Percentiles rank a stretch among this genome's conserved stretches.
These are phyloP conservation scores for Argyra leucocephala DNA, from an alignment of 2,888 invertebrate species.

Conservation along the genomic window DNA sequence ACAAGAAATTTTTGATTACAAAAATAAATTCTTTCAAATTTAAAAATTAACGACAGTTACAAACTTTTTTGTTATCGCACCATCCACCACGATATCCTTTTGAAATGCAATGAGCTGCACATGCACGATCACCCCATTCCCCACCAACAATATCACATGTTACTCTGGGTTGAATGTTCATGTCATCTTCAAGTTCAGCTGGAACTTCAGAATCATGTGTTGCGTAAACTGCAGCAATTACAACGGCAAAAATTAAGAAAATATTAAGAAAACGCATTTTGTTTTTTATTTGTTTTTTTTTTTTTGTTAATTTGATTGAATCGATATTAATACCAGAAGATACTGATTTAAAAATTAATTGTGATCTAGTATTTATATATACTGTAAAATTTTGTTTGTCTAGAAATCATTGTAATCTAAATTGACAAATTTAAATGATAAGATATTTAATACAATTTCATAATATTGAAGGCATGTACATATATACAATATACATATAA, in stretches of 20 bases:
- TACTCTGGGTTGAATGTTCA: not conserved
- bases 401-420: not conserved
- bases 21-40: too few relatives aligned
- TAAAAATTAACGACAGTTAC: not conserved
- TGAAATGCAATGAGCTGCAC: not conserved
- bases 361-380: too few relatives aligned
- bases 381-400: not conserved
- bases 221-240: not conserved
- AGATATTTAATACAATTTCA: too few relatives aligned
- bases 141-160: not conserved
- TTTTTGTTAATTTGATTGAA: not conserved
- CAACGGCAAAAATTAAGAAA: constrained; percentile 5
- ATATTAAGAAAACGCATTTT: constrained; percentile 8
- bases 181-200: not conserved
- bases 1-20: too few relatives aligned
- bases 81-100: not conserved
- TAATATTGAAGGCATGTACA: too few relatives aligned
- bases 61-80: not conserved
- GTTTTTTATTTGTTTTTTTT: not conserved
- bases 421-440: too few relatives aligned
- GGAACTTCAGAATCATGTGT: not conserved
- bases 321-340: not conserved
- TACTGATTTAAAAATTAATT: too few relatives aligned
- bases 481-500: too few relatives aligned
- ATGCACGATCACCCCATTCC: not conserved